Evolutionary conservation across 2,113 vertebrate species (phyloP).

Genomic region (Thamnophis sirtalis): DNA sequence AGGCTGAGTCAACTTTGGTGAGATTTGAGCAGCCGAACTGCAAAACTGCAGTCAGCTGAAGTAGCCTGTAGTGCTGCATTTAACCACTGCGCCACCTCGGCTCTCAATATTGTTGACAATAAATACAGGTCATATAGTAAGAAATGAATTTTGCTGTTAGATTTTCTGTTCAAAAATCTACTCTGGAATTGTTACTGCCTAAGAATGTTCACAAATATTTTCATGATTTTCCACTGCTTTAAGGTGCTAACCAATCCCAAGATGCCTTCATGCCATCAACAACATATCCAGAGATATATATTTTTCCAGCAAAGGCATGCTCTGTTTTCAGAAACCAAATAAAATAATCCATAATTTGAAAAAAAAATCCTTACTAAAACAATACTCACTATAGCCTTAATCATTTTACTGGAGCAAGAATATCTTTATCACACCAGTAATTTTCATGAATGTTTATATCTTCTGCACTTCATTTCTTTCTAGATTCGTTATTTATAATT

Average conservation of each 20-base stretch:
- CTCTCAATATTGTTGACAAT: too few species aligned
- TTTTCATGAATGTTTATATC: background rate
- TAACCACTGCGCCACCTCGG: too few species aligned
- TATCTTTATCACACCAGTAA: background rate
- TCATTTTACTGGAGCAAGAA: background rate
- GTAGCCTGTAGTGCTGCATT: too few species aligned
- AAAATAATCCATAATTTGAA: background rate
- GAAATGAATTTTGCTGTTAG: background rate
- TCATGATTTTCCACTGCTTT: too few species aligned
- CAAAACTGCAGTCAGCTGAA: too few species aligned
- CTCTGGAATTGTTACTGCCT: background rate
- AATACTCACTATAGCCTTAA: background rate
- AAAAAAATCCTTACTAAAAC: background rate
- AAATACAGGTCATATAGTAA: background rate
- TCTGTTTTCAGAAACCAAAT: background rate
- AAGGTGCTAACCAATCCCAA: background rate
- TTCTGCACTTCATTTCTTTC: background rate
- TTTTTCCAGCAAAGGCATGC: background rate
- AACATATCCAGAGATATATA: background rate
- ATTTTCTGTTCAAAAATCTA: background rate
- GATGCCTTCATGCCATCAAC: background rate
- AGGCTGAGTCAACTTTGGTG: too few species aligned
- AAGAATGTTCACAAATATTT: too few species aligned
- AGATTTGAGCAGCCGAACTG: too few species aligned
- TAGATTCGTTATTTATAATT: background rate